A percentile compares a stretch with the other conserved stretches of the same genome.
These are phyloP conservation scores for Lumbricus terrestris DNA, from an alignment of 2,888 invertebrate species.

Conservation along the genomic window DNA sequence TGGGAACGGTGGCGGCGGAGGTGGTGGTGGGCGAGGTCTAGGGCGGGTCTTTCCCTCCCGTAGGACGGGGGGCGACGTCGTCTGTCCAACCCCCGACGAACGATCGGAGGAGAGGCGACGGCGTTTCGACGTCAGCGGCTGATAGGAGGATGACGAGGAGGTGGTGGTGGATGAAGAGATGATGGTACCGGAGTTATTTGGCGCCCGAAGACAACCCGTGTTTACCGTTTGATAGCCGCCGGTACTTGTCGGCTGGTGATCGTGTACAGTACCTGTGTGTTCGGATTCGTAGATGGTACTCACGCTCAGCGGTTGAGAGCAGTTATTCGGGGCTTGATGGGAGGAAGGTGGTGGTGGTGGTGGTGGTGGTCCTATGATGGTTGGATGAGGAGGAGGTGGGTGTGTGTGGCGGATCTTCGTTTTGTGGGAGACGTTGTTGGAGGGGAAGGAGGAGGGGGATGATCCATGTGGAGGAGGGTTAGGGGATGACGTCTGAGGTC, in stretches of 20 bases:
- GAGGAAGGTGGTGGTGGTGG: too few relatives aligned
- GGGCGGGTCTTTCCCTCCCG: background rate
- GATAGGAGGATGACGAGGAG: too few relatives aligned
- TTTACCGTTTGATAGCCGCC: background rate
- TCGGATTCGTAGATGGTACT: background rate
- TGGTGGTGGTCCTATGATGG: background rate
- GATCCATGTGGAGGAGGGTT: background rate
- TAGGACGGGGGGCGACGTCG: background rate
- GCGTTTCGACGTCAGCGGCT: background rate
- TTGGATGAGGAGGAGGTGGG: too few relatives aligned
- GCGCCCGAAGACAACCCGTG: too few relatives aligned
- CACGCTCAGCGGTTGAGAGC: background rate
- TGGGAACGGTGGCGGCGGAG: too few relatives aligned
- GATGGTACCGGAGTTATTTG: too few relatives aligned
- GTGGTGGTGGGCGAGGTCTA: background rate
- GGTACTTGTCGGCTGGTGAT: background rate
- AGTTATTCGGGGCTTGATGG: background rate
- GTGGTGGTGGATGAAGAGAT: too few relatives aligned
- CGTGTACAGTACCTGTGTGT: background rate
- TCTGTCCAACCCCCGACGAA: background rate
- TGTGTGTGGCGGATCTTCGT: too few relatives aligned
- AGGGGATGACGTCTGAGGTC: background rate
- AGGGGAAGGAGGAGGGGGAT: background rate
- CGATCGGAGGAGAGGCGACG: background rate
- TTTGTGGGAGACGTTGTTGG: background rate